Evolutionary conservation across 35 echinoderm and acorn worm genomes (phyloP).

Genomic region (Acanthaster planci): DNA sequence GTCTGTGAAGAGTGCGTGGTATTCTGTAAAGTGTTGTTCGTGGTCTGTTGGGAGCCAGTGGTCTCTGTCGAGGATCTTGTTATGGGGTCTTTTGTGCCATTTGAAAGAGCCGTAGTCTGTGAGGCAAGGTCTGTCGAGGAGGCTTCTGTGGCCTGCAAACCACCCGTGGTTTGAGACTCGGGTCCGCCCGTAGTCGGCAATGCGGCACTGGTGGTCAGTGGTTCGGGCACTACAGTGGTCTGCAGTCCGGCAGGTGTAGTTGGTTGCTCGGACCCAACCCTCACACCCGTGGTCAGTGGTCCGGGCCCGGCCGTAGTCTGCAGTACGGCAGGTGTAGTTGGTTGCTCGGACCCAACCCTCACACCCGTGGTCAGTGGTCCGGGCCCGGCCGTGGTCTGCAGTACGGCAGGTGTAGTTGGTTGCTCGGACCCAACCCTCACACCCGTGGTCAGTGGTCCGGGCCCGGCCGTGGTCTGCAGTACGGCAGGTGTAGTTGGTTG

Average conservation of each 20-base stretch:
- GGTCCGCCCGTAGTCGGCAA: too few species aligned
- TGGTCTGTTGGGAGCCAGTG: not conserved
- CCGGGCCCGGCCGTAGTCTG: not conserved
- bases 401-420: too few species aligned
- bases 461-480: not conserved
- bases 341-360: too few species aligned
- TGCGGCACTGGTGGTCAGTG: too few species aligned
- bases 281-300: too few species aligned
- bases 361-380: too few species aligned
- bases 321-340: too few species aligned
- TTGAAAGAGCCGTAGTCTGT: not conserved
- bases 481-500: too few species aligned
- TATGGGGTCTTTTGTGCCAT: not conserved
- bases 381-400: not conserved
- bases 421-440: too few species aligned
- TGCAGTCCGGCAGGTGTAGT: not conserved
- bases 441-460: too few species aligned
- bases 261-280: too few species aligned
- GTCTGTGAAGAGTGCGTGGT: not conserved
- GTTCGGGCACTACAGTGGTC: not conserved
- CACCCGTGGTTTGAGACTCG: not conserved
- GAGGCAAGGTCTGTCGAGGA: not conserved
- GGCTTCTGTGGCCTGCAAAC: not conserved
- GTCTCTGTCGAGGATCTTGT: not conserved
- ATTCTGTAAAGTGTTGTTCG: not conserved